phyloP scores from a whole-genome alignment of 2,113 vertebrate genomes.

The Lasiurus borealis region DNA sequence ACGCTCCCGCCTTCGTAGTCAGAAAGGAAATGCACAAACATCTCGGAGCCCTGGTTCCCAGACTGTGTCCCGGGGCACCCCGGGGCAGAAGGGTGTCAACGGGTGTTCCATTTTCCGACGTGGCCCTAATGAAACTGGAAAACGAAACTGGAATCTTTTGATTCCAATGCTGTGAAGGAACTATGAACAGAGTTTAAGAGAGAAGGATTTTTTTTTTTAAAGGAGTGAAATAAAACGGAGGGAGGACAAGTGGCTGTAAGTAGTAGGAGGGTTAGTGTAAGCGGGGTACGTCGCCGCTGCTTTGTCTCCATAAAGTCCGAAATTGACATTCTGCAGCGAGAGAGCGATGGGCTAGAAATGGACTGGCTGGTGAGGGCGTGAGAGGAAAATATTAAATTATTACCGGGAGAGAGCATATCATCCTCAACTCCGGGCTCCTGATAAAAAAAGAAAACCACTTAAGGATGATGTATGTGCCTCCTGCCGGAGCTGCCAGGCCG shows the following conservation, averaged over 20 bases:
- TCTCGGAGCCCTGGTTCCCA: neutral
- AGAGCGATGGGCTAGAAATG: conserved; percentile 45
- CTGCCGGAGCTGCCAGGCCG: neutral
- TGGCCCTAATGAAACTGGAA: conserved; percentile 27
- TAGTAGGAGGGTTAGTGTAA: conserved; percentile 1
- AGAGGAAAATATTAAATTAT: conserved; percentile 69
- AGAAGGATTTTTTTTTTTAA: neutral
- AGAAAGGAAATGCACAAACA: conserved; percentile 22
- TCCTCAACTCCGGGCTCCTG: conserved; percentile 66
- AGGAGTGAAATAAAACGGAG: conserved; percentile 21
- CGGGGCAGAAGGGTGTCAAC: conserved; percentile 8
- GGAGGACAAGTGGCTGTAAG: neutral
- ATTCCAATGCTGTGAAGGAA: conserved; percentile 15
- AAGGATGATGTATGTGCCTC: conserved; percentile 56
- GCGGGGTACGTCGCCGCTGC: neutral
- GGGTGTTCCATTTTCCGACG: conserved; percentile 35
- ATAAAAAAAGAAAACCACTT: conserved; percentile 59
- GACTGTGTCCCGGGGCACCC: neutral
- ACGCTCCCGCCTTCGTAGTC: conserved; percentile 45
- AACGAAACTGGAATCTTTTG: conserved; percentile 50
- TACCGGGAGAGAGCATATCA: conserved; percentile 46
- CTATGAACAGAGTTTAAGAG: conserved; percentile 34
- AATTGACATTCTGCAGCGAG: conserved; percentile 47
- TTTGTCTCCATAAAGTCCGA: conserved; percentile 70
- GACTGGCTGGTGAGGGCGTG: conserved; percentile 25